Conservation (phyloP, 2,113 vertebrate genomes). For the Tamias sibiricus region DNA sequence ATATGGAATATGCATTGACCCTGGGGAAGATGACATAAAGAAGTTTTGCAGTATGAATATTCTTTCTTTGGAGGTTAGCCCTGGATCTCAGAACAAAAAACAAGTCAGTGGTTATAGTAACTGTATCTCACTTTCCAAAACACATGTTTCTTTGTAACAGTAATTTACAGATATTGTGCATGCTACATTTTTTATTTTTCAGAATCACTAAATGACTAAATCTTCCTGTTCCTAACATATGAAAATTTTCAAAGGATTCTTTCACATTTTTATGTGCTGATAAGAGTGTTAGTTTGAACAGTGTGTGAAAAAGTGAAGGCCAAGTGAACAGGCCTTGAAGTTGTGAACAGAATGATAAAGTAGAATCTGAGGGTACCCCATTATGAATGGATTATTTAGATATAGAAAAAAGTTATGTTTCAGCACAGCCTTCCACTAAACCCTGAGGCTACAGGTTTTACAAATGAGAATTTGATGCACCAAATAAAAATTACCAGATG, state of each 20-base stretch:
- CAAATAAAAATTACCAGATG: conserved; percentile 74
- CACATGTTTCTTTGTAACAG: conserved; percentile 12
- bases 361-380: not conserved
- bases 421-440: conserved; percentile 66
- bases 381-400: conserved; percentile 67
- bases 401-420: conserved; percentile 73
- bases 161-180: conserved; percentile 21
- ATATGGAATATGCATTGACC: not conserved
- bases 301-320: not conserved
- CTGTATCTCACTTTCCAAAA: conserved; percentile 59
- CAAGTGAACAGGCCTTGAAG: not conserved
- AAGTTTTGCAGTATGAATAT: conserved; percentile 3
- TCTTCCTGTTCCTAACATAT: not conserved
- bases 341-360: conserved; percentile 18
- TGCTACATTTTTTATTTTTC: conserved; percentile 11
- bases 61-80: conserved; percentile 56
- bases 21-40: not conserved
- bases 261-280: not conserved
- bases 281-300: conserved; percentile 18
- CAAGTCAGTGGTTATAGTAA: conserved; percentile 35
- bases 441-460: conserved; percentile 65
- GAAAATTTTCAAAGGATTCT: conserved; percentile 29
- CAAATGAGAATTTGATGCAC: conserved; percentile 68
- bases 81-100: conserved; percentile 51
- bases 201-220: not conserved